Conservation (phyloP, 2,113 vertebrate genomes). For the Herpetotheres cachinnans region DNA sequence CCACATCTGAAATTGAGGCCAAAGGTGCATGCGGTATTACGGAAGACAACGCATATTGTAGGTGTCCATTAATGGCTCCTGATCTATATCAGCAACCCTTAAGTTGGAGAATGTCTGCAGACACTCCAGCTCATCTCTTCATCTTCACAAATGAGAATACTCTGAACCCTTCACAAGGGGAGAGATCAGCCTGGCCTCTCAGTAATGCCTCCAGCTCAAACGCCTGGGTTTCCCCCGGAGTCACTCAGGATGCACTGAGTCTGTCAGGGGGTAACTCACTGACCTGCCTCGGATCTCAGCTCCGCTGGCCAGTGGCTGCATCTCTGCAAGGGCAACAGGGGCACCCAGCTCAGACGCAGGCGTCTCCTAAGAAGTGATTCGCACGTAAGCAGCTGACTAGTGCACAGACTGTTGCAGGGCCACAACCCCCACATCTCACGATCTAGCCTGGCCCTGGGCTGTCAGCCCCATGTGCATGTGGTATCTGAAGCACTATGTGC, state of each 20-base stretch:
- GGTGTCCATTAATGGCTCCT: neutral
- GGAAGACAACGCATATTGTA: neutral
- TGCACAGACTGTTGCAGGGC: neutral
- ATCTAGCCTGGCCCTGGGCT: neutral
- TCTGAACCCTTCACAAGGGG: neutral
- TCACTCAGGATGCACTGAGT: neutral
- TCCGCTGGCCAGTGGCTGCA: neutral
- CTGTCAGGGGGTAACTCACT: neutral
- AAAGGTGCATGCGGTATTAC: neutral
- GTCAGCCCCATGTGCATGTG: neutral
- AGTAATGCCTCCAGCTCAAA: neutral
- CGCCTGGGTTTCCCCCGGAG: neutral
- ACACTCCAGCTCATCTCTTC: neutral
- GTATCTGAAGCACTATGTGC: neutral
- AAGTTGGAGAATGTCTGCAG: neutral
- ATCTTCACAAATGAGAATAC: neutral
- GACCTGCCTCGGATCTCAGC: neutral
- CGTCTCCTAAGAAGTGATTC: neutral
- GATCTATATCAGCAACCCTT: neutral
- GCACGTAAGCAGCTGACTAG: neutral
- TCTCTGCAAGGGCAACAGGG: neutral
- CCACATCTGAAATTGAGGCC: neutral
- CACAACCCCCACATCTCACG: rapidly evolving
- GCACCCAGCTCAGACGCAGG: neutral
- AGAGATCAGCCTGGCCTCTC: neutral